Evolutionary conservation across 2,888 invertebrate genomes (phyloP).

Genomic region (Cephus rjabovi): DNA sequence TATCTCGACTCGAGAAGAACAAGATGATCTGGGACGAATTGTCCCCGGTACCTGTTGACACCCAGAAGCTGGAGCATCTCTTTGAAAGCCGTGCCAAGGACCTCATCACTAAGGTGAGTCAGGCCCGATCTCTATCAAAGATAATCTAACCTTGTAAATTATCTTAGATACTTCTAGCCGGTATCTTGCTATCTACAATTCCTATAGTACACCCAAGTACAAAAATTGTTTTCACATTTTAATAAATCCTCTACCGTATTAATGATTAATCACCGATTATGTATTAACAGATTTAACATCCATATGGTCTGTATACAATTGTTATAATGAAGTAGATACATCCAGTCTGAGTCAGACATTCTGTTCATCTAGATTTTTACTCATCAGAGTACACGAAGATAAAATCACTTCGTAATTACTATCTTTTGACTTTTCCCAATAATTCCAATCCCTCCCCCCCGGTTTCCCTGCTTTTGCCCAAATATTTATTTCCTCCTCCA

Average conservation of each 20-base stretch:
- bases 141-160: conserved; percentile 18
- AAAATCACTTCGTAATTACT: not conserved
- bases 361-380: not conserved
- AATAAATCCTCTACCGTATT: not conserved
- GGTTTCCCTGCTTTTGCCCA: not conserved
- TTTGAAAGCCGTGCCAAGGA: conserved; percentile 98
- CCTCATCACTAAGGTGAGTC: conserved; percentile 88
- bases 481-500: conserved; percentile 4
- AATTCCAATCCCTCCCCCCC: not conserved
- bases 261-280: not conserved
- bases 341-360: not conserved
- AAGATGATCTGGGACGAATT: conserved; percentile 92
- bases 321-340: not conserved
- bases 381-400: not conserved
- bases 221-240: not conserved
- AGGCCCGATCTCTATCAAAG: not conserved
- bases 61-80: conserved; percentile 92
- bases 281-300: not conserved
- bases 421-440: not conserved
- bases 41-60: conserved; percentile 86
- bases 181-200: not conserved
- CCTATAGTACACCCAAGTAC: not conserved
- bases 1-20: conserved; percentile 69
- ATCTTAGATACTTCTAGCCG: conserved; percentile 17
- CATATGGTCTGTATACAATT: not conserved